Evolutionary conservation across 2,113 vertebrate genomes (phyloP).

Genomic region (Geococcyx californianus): DNA sequence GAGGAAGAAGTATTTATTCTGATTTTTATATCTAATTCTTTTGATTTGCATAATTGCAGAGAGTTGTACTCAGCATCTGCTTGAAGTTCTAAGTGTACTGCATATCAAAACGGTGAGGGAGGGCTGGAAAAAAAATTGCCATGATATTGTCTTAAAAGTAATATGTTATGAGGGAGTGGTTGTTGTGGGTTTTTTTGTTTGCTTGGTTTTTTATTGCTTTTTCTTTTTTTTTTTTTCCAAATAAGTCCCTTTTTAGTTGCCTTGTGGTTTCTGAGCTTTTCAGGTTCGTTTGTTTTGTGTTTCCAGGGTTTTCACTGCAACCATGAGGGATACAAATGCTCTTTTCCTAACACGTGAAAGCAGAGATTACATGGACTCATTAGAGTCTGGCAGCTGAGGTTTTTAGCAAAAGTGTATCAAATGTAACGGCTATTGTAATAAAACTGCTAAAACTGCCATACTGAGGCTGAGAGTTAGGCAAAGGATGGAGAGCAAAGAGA

Average conservation of each 20-base stretch:
- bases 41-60: neutral
- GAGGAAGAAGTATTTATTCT: neutral
- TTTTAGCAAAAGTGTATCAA: neutral
- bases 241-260: neutral
- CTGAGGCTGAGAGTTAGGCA: neutral
- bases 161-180: too few relatives aligned
- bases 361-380: neutral
- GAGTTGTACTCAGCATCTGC: neutral
- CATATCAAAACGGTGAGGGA: neutral
- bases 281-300: neutral
- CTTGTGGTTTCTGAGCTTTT: neutral
- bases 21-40: neutral
- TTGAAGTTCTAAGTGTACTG: neutral
- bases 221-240: neutral
- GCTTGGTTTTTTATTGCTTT: neutral
- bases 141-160: neutral
- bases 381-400: neutral
- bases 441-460: neutral
- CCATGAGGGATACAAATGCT: neutral
- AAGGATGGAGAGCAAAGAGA: neutral
- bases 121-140: neutral
- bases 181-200: neutral
- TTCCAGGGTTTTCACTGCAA: neutral
- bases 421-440: neutral
- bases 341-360: neutral